Evolutionary conservation across 2,888 invertebrate genomes (phyloP), one percentile per base, ranked within the genome.

Genomic region (Mystacides longicornis): DNA sequence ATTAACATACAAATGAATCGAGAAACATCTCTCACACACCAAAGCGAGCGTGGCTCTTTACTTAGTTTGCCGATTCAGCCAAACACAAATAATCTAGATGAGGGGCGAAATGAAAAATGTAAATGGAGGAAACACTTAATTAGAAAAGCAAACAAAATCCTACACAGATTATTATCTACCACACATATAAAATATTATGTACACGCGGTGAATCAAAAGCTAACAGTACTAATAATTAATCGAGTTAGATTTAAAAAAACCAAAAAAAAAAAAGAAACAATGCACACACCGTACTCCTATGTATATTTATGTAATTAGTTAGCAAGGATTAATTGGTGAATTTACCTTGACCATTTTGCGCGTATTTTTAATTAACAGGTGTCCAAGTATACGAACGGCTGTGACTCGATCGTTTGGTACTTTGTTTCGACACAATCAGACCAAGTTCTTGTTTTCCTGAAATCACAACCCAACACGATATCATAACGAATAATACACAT

Each of bases 351-450:
- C 37, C 37, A 37, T 37, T 37, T 37, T 37, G 14, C 37, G 16
- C 37, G 37, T 37, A 37, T n/a, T 37, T 37, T 37, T 37, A n/a
- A n/a, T n/a, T 37, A 27, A 37, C 37, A 14, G 37, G 37, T 37
- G 7, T 37, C 37, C 37, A 37, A 14, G 37, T n/a, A 37, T 37
- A 37, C 16, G 16, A 37, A 37, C n/a, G 4, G 4, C 16, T 14
- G 16, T 37, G 37, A 37, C 14, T 27, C 27, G 27, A 27, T 5
- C 16, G 37, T 37, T 37, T 37, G 37, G 16, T n/a, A 37, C n/a
- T 37, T 37, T 37, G 37, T 37, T 14, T 37, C 16, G 37, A 37
- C 14, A 37, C 37, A 37, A 37, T 37, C 37, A 37, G 37, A n/a
- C 37, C 14, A 14, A 16, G 37, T 4, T 37, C 37, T 37, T 37